phyloP scores from a whole-genome alignment of 2,113 vertebrate species.

The Oxyura jamaicensis region DNA sequence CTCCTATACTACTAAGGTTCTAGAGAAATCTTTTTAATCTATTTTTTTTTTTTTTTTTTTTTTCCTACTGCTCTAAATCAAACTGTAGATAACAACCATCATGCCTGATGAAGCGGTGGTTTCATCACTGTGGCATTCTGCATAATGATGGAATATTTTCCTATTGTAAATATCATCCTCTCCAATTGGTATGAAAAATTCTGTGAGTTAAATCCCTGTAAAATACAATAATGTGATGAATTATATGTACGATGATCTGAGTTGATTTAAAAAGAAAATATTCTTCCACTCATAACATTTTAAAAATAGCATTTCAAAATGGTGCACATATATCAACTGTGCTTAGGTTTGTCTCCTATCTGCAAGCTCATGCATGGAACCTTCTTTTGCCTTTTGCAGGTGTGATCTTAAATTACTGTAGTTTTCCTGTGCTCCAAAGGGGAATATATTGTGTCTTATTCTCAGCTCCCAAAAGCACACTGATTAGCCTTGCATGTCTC shows the following conservation, averaged over 20 bases:
- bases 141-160: not conserved
- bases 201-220: not conserved
- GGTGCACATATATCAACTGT: accelerated
- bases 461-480: not conserved
- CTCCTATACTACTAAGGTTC: not conserved
- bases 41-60: not conserved
- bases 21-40: not conserved
- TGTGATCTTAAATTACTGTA: not conserved
- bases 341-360: not conserved
- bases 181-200: not conserved
- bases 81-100: not conserved
- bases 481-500: not conserved
- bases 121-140: not conserved
- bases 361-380: not conserved
- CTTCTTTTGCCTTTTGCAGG: not conserved
- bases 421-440: not conserved
- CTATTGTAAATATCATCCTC: no score
- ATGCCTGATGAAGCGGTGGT: not conserved
- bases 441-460: not conserved
- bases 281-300: not conserved
- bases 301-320: not conserved
- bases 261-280: not conserved
- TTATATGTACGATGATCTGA: not conserved
- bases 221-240: not conserved
- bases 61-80: not conserved